Evolutionary conservation across 92 coral and sea anemone species (phyloP).

Genomic region (Bergia puertoricense): DNA sequence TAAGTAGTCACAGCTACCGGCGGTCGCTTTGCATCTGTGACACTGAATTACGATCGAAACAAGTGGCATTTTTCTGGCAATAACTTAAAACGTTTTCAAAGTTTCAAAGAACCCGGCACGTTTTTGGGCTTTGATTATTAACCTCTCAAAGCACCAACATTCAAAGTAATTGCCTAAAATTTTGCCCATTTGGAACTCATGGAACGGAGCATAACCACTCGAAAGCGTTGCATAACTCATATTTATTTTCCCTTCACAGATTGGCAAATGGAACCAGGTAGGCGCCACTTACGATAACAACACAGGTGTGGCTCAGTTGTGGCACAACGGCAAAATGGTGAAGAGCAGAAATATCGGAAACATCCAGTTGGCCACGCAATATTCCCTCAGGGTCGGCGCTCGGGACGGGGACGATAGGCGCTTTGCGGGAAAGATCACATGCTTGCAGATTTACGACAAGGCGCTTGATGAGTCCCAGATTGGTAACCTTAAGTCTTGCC

Average conservation of each 20-base stretch:
- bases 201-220: neutral
- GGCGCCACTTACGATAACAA: conserved; percentile 98
- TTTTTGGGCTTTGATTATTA: no score
- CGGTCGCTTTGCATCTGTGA: no score
- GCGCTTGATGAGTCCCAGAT: conserved; percentile 92
- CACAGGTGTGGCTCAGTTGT: conserved; percentile 95
- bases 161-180: no score
- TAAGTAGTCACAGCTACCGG: no score
- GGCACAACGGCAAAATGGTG: conserved; percentile 99
- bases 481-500: conserved; percentile 90
- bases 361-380: conserved; percentile 91
- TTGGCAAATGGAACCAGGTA: conserved; percentile 94
- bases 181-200: no score
- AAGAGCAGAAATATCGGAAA: conserved; percentile 97
- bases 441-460: conserved; percentile 87
- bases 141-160: no score
- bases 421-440: conserved; percentile 89
- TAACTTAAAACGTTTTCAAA: no score
- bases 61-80: no score
- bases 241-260: conserved; percentile 39
- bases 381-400: conserved; percentile 92
- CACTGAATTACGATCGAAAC: no score
- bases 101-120: no score
- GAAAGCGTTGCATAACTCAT: neutral
- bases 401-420: conserved; percentile 87